These are phyloP conservation scores for Philopotamus ludificatus DNA, from an alignment of 1,140 invertebrate genomes.

Conservation along the genomic window DNA sequence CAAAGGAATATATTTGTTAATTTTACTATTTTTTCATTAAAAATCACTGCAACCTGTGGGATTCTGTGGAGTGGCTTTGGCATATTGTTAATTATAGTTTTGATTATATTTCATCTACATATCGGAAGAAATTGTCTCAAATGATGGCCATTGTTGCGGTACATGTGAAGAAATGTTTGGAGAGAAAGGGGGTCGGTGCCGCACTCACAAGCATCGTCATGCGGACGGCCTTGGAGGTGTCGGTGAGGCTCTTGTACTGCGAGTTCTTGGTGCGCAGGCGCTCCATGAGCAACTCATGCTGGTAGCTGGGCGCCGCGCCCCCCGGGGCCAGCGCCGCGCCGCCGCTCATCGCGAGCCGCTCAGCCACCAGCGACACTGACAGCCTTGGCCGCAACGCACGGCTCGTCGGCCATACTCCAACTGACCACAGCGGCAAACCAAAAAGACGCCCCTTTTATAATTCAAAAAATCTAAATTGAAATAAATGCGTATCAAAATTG, in stretches of 20 bases:
- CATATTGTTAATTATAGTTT: too few relatives aligned
- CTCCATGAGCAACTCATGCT: slow-evolving; percentile 84
- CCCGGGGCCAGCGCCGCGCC: neutral
- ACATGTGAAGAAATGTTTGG: slow-evolving; percentile 9
- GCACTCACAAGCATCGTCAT: slow-evolving; percentile 76
- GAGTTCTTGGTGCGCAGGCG: slow-evolving; percentile 77
- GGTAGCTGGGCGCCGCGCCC: slow-evolving; percentile 49
- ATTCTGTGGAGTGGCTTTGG: neutral
- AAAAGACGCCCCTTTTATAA: too few relatives aligned
- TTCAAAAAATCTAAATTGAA: too few relatives aligned
- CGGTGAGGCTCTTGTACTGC: slow-evolving; percentile 75
- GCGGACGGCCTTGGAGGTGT: slow-evolving; percentile 81
- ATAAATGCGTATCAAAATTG: too few relatives aligned
- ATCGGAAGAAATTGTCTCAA: neutral
- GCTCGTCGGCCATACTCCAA: neutral
- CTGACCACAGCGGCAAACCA: neutral
- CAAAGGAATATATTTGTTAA: too few relatives aligned
- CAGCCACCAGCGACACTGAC: too few relatives aligned
- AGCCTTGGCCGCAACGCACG: neutral
- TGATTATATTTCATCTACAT: neutral
- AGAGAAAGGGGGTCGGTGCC: neutral
- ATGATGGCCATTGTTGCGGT: neutral
- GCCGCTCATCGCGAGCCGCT: slow-evolving; percentile 1
- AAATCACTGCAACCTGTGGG: neutral
- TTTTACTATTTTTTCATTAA: neutral